A percentile compares a stretch with the other conserved stretches of the same genome.
Evolutionary conservation across 2,113 vertebrate species (phyloP).

Genomic region (Eurystomus gularis): DNA sequence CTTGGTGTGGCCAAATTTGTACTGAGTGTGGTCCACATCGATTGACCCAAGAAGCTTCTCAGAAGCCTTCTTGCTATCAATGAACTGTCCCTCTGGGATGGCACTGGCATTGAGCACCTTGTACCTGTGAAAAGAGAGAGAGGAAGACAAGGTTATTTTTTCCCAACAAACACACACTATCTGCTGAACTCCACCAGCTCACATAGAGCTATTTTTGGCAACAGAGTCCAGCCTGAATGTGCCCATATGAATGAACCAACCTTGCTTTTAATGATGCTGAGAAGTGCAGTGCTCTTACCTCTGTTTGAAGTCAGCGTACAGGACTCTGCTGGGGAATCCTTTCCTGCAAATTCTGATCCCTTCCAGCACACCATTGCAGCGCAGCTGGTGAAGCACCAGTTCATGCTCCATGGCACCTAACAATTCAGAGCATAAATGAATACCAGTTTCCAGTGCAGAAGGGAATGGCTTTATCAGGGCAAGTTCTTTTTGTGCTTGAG

Average conservation of each 20-base stretch:
- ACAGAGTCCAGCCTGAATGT: not conserved
- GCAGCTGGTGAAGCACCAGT: no score
- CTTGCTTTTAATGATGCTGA: not conserved
- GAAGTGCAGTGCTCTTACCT: conserved; percentile 68
- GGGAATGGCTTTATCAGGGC: not conserved
- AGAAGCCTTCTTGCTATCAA: conserved; percentile 88
- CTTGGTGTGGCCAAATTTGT: conserved; percentile 90
- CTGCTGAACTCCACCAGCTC: not conserved
- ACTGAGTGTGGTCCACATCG: conserved; percentile 85
- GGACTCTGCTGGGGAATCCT: no score
- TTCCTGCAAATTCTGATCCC: no score
- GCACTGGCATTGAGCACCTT: no score
- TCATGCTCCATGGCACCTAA: no score
- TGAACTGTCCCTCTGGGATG: conserved; percentile 85
- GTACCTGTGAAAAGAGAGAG: no score
- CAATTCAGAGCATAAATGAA: not conserved
- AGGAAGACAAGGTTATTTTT: no score
- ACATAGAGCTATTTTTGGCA: not conserved
- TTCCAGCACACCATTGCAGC: no score
- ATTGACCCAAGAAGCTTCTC: conserved; percentile 88
- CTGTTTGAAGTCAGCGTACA: no score
- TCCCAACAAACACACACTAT: not conserved
- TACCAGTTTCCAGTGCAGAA: not conserved
- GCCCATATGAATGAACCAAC: not conserved
- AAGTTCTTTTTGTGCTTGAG: not conserved